phyloP scores from a whole-genome alignment of 1,140 invertebrate species.

The Pseudomyrmex gracilis region DNA sequence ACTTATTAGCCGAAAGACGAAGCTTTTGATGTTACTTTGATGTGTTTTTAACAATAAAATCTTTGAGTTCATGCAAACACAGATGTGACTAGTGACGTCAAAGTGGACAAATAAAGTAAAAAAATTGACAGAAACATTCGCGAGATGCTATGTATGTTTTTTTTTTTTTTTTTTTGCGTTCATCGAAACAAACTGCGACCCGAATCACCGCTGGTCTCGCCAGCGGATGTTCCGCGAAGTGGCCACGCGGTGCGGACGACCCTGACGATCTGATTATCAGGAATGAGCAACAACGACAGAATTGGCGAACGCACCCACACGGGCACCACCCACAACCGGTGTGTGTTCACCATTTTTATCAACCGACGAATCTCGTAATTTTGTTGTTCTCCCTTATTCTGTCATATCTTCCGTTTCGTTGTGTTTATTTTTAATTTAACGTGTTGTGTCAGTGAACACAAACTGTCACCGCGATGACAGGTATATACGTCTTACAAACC shows the following conservation, averaged over 20 bases:
- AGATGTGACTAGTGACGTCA: no score
- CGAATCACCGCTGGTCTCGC: slow-evolving; percentile 23
- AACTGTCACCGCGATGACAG: no score
- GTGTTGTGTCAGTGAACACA: no score
- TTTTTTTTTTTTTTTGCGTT: neutral
- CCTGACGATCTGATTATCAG: slow-evolving; percentile 63
- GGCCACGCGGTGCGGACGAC: slow-evolving; percentile 36
- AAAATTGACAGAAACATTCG: neutral
- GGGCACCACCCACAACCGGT: slow-evolving; percentile 56
- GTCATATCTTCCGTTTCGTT: neutral
- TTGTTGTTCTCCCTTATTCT: neutral
- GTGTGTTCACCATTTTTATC: slow-evolving; percentile 22
- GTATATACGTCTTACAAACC: no score
- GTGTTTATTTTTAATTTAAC: no score
- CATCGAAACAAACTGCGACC: neutral
- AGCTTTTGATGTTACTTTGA: no score
- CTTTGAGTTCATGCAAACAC: no score
- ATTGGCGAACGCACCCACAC: slow-evolving; percentile 66
- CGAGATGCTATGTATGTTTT: no score
- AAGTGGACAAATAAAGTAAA: neutral
- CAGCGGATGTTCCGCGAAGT: slow-evolving; percentile 58
- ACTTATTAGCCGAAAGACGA: no score
- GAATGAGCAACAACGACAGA: slow-evolving; percentile 67
- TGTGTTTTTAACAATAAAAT: no score
- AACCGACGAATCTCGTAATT: neutral